Evolutionary conservation across 2,888 invertebrate genomes (phyloP).

Genomic region (Spodoptera littoralis): DNA sequence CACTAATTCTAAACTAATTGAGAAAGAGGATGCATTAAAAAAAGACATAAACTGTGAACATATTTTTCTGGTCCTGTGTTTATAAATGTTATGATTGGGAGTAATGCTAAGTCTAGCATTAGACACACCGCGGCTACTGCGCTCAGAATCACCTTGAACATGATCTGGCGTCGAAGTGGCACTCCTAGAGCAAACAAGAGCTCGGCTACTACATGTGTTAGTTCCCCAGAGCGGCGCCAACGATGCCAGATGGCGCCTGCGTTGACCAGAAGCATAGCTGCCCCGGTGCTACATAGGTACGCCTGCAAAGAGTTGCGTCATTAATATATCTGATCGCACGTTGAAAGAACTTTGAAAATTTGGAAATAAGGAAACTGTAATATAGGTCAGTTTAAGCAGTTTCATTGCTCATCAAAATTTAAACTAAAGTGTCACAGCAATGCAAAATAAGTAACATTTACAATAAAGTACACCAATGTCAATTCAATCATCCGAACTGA

Average conservation of each 20-base stretch:
- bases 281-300: slow-evolving; percentile 69
- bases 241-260: slow-evolving; percentile 67
- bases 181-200: slow-evolving; percentile 70
- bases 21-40: no score
- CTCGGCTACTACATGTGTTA: slow-evolving; percentile 73
- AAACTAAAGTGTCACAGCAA: no score
- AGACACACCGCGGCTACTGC: slow-evolving; percentile 52
- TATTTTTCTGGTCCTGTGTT: background rate
- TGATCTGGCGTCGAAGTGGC: slow-evolving; percentile 67
- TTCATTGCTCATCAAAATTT: no score
- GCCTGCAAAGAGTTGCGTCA: slow-evolving; percentile 55
- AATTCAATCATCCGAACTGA: no score
- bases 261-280: slow-evolving; percentile 67
- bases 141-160: slow-evolving; percentile 66
- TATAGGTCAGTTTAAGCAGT: no score
- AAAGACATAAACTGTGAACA: no score
- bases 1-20: no score
- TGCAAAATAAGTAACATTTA: no score
- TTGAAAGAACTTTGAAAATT: no score
- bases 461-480: no score
- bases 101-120: slow-evolving; percentile 56
- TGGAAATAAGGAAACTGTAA: no score
- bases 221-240: slow-evolving; percentile 67
- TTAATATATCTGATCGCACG: background rate
- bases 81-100: slow-evolving; percentile 3